These are phyloP conservation scores for Vipera ursinii DNA, from an alignment of 2,797 vertebrate genomes.

Conservation along the genomic window DNA sequence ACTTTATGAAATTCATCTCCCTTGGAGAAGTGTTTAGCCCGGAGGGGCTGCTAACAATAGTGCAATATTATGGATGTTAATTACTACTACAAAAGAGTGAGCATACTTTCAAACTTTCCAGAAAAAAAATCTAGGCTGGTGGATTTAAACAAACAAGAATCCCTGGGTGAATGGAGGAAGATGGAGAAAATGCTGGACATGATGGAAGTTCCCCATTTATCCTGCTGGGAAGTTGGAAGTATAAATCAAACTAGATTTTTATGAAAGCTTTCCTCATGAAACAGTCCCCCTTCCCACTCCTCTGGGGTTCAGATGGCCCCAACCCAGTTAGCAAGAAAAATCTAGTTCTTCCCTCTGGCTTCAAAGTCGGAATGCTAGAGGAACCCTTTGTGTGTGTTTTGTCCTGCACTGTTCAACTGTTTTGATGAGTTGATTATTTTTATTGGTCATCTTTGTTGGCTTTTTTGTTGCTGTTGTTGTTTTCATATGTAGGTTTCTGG, in stretches of 20 bases:
- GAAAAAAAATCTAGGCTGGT: not conserved
- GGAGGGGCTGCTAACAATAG: slow-evolving; percentile 28
- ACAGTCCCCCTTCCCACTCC: not conserved
- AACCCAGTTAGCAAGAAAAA: not conserved
- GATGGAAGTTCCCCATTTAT: not conserved
- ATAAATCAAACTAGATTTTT: not conserved
- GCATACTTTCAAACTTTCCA: not conserved
- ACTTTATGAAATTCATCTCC: slow-evolving; percentile 34
- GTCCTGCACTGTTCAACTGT: not conserved
- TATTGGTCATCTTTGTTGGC: not conserved
- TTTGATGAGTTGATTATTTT: not conserved
- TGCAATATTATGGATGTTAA: slow-evolving; percentile 17
- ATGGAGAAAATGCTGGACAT: no score
- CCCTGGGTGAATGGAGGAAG: no score
- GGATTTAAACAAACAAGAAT: not conserved
- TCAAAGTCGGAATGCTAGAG: not conserved
- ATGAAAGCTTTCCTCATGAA: not conserved
- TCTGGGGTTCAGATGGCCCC: not conserved
- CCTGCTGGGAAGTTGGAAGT: not conserved
- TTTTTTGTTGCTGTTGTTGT: not conserved
- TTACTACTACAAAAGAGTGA: not conserved
- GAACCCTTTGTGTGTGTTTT: not conserved
- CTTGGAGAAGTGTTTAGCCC: not conserved
- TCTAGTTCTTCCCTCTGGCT: not conserved
- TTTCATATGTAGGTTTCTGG: not conserved